Evolutionary conservation across 2,113 vertebrate genomes (phyloP).

Genomic region (Bubo bubo): DNA sequence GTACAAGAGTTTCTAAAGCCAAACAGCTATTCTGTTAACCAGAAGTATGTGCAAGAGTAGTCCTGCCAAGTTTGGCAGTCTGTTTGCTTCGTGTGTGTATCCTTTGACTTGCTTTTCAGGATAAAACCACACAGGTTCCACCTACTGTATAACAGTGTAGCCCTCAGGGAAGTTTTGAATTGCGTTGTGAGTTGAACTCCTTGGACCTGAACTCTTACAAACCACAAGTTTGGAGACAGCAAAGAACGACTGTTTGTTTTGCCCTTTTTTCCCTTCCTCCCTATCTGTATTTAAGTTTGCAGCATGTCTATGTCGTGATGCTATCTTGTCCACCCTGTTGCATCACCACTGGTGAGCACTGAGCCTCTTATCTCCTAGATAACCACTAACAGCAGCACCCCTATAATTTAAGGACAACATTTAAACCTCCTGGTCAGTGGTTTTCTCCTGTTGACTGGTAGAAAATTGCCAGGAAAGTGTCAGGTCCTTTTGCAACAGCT

Average conservation of each 20-base stretch:
- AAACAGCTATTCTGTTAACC: background rate
- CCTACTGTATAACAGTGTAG: background rate
- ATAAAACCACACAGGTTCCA: background rate
- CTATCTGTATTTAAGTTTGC: background rate
- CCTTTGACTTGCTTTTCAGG: background rate
- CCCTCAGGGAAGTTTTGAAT: background rate
- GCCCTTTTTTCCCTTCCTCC: background rate
- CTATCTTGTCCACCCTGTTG: background rate
- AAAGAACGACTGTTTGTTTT: background rate
- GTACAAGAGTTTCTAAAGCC: background rate
- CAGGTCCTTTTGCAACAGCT: background rate
- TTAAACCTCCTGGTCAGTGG: background rate
- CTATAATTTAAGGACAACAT: accelerated
- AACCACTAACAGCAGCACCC: background rate
- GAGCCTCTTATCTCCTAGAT: background rate
- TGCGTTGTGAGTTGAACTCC: background rate
- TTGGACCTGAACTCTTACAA: background rate
- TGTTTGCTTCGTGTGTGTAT: background rate
- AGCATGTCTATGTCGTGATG: accelerated
- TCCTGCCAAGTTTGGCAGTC: background rate
- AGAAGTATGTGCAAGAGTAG: background rate
- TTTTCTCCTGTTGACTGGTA: background rate
- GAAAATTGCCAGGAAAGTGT: background rate
- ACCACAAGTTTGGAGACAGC: background rate
- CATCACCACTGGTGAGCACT: background rate